Conservation (phyloP, 2,113 vertebrate genomes). For the Phyllopteryx taeniolatus region DNA sequence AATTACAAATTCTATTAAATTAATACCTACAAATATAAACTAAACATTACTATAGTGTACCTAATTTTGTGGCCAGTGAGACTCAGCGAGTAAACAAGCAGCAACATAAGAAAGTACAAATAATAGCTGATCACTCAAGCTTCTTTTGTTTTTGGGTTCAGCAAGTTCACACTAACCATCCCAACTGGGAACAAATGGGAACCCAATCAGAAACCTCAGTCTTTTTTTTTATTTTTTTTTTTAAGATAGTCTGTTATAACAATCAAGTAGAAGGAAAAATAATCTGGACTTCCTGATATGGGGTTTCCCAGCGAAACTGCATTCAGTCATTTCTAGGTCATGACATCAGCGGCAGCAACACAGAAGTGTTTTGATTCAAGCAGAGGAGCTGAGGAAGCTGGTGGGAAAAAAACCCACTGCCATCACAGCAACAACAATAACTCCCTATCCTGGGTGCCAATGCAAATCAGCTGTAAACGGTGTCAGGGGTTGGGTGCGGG, state of each 20-base stretch:
- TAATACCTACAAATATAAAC: too few relatives aligned
- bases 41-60: too few relatives aligned
- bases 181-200: conserved; percentile 43
- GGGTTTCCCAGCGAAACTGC: conserved; percentile 67
- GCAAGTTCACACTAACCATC: conserved; percentile 33
- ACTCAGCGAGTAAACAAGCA: not conserved
- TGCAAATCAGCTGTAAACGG: conserved; percentile 60
- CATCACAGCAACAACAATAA: conserved; percentile 50
- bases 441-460: conserved; percentile 23
- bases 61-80: not conserved
- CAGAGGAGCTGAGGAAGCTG: conserved; percentile 32
- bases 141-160: conserved; percentile 35
- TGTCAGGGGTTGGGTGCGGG: not conserved
- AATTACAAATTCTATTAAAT: too few relatives aligned
- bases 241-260: conserved; percentile 48
- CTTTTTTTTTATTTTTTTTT: not conserved
- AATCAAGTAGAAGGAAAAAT: conserved; percentile 43
- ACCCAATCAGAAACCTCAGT: conserved; percentile 45
- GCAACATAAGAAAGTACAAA: conserved; percentile 1
- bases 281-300: conserved; percentile 56
- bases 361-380: conserved; percentile 61
- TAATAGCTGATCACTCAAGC: not conserved
- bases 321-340: conserved; percentile 59
- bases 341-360: conserved; percentile 65
- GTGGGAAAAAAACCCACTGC: conserved; percentile 61